Conservation (phyloP, 2,888 invertebrate genomes). For the Ceriagrion tenellum region DNA sequence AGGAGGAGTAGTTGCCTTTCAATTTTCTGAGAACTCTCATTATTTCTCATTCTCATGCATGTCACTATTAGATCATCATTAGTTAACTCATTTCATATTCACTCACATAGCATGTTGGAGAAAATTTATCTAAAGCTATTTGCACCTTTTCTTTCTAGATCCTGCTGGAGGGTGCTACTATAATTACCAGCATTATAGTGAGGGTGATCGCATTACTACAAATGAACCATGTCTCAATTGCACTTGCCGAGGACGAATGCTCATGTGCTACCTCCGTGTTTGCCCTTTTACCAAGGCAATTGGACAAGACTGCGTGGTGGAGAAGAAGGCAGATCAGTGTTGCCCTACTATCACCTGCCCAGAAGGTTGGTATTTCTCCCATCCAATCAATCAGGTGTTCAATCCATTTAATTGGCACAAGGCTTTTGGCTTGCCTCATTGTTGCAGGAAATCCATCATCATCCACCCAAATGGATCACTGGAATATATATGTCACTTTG, state of each 20-base stretch:
- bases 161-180: constrained; percentile 89
- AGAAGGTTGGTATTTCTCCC: constrained; percentile 84
- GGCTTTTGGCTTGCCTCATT: too few relatives aligned
- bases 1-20: too few relatives aligned
- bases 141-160: constrained; percentile 77
- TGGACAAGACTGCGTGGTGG: constrained; percentile 93
- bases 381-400: not conserved
- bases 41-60: too few relatives aligned
- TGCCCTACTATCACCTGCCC: constrained; percentile 96
- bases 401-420: too few relatives aligned
- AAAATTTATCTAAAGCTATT: too few relatives aligned
- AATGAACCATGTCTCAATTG: constrained; percentile 98
- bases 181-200: constrained; percentile 95
- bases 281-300: constrained; percentile 97
- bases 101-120: too few relatives aligned
- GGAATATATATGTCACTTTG: too few relatives aligned
- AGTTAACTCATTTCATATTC: too few relatives aligned
- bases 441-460: too few relatives aligned
- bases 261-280: constrained; percentile 96
- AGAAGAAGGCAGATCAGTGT: constrained; percentile 94
- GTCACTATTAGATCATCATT: too few relatives aligned
- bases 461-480: too few relatives aligned
- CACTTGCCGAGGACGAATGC: constrained; percentile 96
- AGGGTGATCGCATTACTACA: constrained; percentile 95
- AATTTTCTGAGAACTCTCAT: too few relatives aligned